Conservation (phyloP, 2,113 vertebrate genomes). For the Tragelaphus strepsiceros region DNA sequence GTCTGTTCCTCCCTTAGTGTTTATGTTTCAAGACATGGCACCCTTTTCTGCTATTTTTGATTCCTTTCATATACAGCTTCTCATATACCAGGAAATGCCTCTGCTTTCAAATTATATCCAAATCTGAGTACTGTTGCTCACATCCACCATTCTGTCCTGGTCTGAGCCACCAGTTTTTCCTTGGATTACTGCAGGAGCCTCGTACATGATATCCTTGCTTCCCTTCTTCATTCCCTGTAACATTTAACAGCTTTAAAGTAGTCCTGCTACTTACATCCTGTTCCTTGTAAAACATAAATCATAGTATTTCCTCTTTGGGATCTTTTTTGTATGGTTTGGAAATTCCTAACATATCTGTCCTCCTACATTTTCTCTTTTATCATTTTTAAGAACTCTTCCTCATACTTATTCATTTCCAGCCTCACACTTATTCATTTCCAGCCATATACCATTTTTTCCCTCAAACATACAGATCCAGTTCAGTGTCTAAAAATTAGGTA, state of each 20-base stretch:
- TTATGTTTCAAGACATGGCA: background rate
- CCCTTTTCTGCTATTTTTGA: background rate
- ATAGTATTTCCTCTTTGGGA: background rate
- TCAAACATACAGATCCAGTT: background rate
- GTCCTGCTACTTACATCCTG: background rate
- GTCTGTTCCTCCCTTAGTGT: background rate
- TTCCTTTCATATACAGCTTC: background rate
- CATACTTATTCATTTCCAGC: background rate
- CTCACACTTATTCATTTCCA: background rate
- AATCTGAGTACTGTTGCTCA: background rate
- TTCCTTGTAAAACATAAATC: conserved; percentile 7
- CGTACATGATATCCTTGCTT: background rate
- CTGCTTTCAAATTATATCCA: background rate
- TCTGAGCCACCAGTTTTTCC: background rate
- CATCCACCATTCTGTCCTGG: background rate
- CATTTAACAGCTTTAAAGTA: background rate
- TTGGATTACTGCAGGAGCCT: background rate
- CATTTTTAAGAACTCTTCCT: background rate
- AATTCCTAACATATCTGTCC: background rate
- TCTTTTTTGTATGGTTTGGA: background rate
- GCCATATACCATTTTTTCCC: background rate
- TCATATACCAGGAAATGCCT: background rate
- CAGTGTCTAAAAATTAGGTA: background rate
- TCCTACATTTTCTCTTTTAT: background rate
- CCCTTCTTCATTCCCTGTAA: background rate